Evolutionary conservation across 2,113 vertebrate species (phyloP).

Genomic region (Oreochromis tanganicae): DNA sequence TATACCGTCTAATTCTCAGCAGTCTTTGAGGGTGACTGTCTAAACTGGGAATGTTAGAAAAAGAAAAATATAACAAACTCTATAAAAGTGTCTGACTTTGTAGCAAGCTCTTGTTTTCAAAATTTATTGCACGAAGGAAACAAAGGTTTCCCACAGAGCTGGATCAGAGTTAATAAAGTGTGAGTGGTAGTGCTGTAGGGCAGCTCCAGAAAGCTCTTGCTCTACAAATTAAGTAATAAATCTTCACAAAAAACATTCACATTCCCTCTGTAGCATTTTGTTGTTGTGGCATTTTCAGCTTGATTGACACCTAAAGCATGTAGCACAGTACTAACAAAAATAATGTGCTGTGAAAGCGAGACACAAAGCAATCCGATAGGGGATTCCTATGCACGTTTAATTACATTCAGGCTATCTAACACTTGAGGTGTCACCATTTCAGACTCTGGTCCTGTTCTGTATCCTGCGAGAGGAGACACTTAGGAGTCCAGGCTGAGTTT

Average conservation of each 20-base stretch:
- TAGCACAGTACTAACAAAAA: background rate
- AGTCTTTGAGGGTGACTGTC: background rate
- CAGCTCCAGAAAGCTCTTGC: background rate
- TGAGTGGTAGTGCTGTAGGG: background rate
- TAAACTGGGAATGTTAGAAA: background rate
- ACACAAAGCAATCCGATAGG: background rate
- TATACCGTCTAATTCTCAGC: background rate
- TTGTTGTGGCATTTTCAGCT: background rate
- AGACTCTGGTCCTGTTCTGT: background rate
- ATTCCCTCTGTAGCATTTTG: background rate
- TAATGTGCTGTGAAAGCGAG: background rate
- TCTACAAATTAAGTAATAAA: background rate
- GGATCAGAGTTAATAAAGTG: background rate
- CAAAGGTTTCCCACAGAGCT: background rate
- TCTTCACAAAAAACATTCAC: background rate
- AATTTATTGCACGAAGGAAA: background rate
- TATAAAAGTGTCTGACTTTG: background rate
- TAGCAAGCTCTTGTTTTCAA: background rate
- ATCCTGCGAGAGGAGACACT: conserved; percentile 10
- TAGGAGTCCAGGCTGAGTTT: conserved; percentile 1
- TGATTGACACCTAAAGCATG: background rate
- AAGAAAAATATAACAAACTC: background rate
- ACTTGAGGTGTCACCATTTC: conserved; percentile 10
- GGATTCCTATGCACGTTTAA: background rate
- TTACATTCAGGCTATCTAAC: background rate